A percentile compares a stretch with the other conserved stretches of the same genome.
Evolutionary conservation across 1,140 invertebrate species (phyloP).

Genomic region (Bombus affinis): DNA sequence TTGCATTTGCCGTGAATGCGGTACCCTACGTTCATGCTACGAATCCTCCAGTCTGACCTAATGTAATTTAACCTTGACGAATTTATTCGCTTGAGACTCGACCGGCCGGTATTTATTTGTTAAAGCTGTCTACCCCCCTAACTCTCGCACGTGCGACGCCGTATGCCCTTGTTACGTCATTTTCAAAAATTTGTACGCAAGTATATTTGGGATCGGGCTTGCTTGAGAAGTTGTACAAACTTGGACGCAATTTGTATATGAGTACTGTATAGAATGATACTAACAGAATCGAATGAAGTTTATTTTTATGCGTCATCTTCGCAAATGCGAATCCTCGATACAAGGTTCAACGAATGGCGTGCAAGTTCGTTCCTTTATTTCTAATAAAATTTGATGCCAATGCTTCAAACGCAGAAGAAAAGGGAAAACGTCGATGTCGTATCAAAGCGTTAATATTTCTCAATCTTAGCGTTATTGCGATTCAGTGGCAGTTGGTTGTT

Average conservation of each 20-base stretch:
- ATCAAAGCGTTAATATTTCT: neutral
- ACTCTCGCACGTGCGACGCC: neutral
- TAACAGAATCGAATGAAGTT: neutral
- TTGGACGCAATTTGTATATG: neutral
- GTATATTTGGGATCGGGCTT: too few relatives aligned
- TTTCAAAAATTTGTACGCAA: neutral
- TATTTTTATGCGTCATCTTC: too few relatives aligned
- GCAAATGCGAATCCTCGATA: neutral
- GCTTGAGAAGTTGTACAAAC: neutral
- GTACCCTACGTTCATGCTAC: neutral
- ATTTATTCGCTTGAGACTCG: conserved; percentile 9
- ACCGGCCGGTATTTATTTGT: neutral
- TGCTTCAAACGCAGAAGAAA: neutral
- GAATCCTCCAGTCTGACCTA: neutral
- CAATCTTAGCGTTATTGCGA: neutral
- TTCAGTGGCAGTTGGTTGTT: too few relatives aligned
- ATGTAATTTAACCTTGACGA: conserved; percentile 15
- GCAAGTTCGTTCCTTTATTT: neutral
- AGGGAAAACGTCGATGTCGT: neutral
- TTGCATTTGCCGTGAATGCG: conserved; percentile 9
- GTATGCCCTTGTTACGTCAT: neutral
- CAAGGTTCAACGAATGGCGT: neutral
- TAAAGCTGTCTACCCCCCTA: neutral
- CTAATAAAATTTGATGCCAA: neutral
- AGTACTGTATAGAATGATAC: neutral